phyloP scores from a whole-genome alignment of 2,797 vertebrate species.

The Menidia menidia region DNA sequence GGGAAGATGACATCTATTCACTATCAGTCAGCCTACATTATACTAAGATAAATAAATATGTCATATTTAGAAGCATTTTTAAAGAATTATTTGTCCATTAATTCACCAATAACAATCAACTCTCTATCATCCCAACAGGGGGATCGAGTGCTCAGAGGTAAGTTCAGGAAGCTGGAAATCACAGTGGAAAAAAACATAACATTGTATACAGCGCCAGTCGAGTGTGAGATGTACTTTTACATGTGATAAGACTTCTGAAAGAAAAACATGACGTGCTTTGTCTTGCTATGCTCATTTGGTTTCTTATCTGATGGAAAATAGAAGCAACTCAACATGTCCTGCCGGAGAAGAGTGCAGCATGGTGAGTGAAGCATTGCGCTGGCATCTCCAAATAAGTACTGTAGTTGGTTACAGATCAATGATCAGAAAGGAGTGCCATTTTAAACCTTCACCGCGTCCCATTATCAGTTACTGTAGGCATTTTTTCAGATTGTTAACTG shows the following conservation, averaged over 20 bases:
- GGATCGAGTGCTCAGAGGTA: constrained; percentile 41
- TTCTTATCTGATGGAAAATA: constrained; percentile 11
- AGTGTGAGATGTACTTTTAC: background rate
- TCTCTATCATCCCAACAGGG: constrained; percentile 42
- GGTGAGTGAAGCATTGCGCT: constrained; percentile 48
- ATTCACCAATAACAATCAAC: constrained; percentile 3
- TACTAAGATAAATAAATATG: no score
- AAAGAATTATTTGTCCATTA: no score
- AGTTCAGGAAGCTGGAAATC: constrained; percentile 20
- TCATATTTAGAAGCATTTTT: no score
- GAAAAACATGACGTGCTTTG: background rate
- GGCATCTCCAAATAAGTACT: background rate
- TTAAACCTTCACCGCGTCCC: background rate
- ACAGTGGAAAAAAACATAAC: background rate
- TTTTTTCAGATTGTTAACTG: background rate
- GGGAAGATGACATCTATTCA: no score
- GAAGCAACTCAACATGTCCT: constrained; percentile 50
- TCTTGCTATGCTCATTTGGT: background rate
- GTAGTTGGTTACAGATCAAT: background rate
- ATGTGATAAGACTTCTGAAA: background rate
- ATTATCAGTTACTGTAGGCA: background rate
- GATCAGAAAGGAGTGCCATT: no score
- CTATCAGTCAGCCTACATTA: no score
- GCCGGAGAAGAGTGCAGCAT: constrained; percentile 22
- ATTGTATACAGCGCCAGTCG: background rate